These are phyloP conservation scores for Homalodisca vitripennis DNA, from an alignment of 1,140 invertebrate genomes.

Conservation along the genomic window DNA sequence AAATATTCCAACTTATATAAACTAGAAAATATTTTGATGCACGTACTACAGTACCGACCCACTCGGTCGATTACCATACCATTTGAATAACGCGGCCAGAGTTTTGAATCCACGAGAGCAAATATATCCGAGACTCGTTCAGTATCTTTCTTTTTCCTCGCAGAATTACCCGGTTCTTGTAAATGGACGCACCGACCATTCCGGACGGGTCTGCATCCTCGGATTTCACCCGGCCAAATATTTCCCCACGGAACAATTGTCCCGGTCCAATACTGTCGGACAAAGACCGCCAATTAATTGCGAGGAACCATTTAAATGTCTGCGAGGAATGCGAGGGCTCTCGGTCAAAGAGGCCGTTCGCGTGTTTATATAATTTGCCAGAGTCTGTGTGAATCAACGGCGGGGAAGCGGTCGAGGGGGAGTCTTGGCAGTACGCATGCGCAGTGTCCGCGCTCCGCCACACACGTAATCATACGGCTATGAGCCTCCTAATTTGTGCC, in stretches of 20 bases:
- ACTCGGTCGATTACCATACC: no score
- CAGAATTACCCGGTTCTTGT: background rate
- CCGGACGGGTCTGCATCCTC: background rate
- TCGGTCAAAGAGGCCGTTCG: conserved; percentile 21
- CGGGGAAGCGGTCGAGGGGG: background rate
- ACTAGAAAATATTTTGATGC: no score
- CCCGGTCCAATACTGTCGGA: background rate
- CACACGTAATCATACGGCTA: background rate
- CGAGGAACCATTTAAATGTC: conserved; percentile 7
- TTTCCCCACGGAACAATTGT: conserved; percentile 3
- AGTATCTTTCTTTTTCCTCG: background rate
- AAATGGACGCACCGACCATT: background rate
- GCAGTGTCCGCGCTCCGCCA: background rate
- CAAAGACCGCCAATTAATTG: conserved; percentile 21
- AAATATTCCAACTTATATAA: no score
- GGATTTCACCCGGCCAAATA: conserved; percentile 4
- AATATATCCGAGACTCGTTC: no score
- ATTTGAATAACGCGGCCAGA: no score
- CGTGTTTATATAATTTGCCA: conserved; percentile 14
- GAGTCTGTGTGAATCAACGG: background rate
- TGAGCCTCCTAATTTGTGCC: conserved; percentile 16
- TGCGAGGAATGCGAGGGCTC: conserved; percentile 3
- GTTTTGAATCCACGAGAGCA: no score
- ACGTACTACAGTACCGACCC: no score
- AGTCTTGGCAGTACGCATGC: no score